Evolutionary conservation across 2,113 vertebrate genomes (phyloP).

Genomic region (Glareola pratincola): DNA sequence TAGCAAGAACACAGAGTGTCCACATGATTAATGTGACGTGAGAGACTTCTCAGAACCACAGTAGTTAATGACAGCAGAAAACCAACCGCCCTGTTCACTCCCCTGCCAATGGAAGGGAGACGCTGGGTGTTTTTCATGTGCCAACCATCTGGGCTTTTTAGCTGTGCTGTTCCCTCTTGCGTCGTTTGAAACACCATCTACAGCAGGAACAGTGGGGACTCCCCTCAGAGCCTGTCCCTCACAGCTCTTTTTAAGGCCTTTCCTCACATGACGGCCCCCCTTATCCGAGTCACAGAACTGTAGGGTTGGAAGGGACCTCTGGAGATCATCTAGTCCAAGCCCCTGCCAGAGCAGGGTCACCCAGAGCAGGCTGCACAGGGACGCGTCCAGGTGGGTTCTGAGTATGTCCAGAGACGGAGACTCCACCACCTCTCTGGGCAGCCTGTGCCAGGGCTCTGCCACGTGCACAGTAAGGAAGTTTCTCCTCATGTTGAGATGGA

Average conservation of each 20-base stretch:
- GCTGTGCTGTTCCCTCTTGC: background rate
- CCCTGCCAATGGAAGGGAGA: accelerated
- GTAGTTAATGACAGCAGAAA: background rate
- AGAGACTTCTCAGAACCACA: background rate
- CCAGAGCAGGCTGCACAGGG: background rate
- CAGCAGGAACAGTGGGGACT: background rate
- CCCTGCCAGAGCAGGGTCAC: background rate
- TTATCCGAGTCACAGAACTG: background rate
- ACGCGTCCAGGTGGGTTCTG: background rate
- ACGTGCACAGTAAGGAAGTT: background rate
- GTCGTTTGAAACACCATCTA: accelerated
- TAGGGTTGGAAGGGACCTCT: background rate
- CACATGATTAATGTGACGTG: accelerated
- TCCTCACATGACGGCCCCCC: accelerated
- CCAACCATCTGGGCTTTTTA: background rate
- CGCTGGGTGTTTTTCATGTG: accelerated
- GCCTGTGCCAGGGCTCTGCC: background rate
- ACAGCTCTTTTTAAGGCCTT: background rate
- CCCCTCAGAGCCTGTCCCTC: background rate
- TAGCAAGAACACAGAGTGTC: background rate
- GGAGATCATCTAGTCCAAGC: background rate
- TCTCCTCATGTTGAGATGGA: background rate
- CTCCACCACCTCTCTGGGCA: background rate
- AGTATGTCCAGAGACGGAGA: background rate
- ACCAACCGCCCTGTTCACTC: accelerated